Percentiles rank a stretch among this genome's conserved stretches.
phyloP scores from a whole-genome alignment of 2,797 vertebrate species.

The Petrocephalus sullivani region DNA sequence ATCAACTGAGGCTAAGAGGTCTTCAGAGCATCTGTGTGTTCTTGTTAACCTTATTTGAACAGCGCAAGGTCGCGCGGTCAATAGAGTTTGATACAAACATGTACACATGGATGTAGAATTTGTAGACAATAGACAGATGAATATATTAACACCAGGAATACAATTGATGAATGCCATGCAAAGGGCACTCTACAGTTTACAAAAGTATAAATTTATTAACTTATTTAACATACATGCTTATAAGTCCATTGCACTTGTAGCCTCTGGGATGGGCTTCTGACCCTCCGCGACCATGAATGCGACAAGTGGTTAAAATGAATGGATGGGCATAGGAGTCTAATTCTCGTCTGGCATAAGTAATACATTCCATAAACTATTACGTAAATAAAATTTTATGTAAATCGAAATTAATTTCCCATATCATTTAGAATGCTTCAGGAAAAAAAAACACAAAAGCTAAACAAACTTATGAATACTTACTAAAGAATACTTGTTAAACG shows the following conservation, averaged over 20 bases:
- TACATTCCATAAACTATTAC: background rate
- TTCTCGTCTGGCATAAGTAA: background rate
- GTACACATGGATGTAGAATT: background rate
- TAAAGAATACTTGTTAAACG: background rate
- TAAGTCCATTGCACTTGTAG: background rate
- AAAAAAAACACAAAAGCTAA: background rate
- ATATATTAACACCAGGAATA: background rate
- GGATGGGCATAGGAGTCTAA: background rate
- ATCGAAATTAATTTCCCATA: background rate
- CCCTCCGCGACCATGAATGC: background rate
- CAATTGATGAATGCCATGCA: background rate
- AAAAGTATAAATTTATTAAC: background rate
- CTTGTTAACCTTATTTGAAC: background rate
- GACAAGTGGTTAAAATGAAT: background rate
- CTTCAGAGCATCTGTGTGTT: background rate
- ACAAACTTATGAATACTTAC: background rate
- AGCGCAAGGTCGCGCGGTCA: background rate
- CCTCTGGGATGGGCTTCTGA: background rate
- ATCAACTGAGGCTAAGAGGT: background rate
- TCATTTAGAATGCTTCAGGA: background rate
- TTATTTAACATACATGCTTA: background rate
- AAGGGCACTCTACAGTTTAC: background rate
- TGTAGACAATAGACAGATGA: background rate
- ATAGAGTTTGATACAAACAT: background rate
- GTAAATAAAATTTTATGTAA: background rate